Evolutionary conservation across 2,888 invertebrate species (phyloP).

Genomic region (Pseudolycoriella hygida): DNA sequence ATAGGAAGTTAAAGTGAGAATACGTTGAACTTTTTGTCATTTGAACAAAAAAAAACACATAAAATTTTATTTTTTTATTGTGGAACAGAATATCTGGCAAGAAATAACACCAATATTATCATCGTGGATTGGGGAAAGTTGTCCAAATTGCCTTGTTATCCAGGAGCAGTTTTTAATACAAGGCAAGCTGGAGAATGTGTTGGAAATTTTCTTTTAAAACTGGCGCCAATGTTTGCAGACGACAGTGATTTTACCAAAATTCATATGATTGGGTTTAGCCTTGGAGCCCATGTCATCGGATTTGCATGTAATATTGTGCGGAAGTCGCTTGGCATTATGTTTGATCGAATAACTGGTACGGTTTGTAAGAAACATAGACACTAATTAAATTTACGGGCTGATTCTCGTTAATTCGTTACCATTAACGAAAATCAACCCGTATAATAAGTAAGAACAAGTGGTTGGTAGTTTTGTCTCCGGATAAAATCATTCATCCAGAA

Average conservation of each 20-base stretch:
- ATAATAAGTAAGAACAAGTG: no score
- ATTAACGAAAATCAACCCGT: no score
- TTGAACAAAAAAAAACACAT: no score
- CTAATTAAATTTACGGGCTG: no score
- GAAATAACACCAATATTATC: constrained; percentile 26
- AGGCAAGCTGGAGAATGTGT: constrained; percentile 38
- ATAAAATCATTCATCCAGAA: no score
- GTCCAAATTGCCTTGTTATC: constrained; percentile 35
- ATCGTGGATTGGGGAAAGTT: constrained; percentile 37
- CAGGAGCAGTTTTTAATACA: constrained; percentile 36
- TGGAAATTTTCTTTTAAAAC: constrained; percentile 29
- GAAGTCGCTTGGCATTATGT: constrained; percentile 17
- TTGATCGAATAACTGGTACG: constrained; percentile 27
- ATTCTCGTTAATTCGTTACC: no score
- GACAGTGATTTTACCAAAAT: constrained; percentile 22
- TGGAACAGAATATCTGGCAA: constrained; percentile 22
- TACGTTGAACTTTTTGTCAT: no score
- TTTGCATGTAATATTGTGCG: constrained; percentile 23
- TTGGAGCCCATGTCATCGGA: constrained; percentile 37
- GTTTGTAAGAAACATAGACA: no score
- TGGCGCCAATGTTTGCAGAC: constrained; percentile 17
- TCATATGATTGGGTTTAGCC: constrained; percentile 38
- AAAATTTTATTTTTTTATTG: no score
- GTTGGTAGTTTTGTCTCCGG: no score
- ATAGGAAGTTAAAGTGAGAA: background rate